Evolutionary conservation across 2,797 vertebrate genomes (phyloP).

Genomic region (Cichlasoma orientale): DNA sequence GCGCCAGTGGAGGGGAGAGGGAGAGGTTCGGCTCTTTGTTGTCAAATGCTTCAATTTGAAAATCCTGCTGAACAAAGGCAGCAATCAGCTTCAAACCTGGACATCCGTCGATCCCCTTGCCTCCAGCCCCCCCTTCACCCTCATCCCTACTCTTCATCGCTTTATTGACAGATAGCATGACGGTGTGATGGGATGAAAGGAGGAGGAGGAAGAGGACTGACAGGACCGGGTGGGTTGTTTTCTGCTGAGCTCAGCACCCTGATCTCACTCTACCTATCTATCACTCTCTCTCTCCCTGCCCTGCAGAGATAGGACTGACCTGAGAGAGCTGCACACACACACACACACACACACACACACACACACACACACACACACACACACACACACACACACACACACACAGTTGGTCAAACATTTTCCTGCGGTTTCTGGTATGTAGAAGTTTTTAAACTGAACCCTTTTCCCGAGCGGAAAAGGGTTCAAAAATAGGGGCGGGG

Average conservation of each 20-base stretch:
- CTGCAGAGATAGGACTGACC: constrained; percentile 44
- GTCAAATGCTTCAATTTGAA: constrained; percentile 72
- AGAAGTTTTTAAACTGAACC: neutral
- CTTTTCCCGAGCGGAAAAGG: neutral
- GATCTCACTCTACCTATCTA: constrained; percentile 44
- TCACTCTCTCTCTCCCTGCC: constrained; percentile 46
- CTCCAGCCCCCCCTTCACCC: constrained; percentile 26
- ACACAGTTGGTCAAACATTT: neutral
- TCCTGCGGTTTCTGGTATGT: neutral
- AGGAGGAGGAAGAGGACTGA: constrained; percentile 58
- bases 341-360: neutral
- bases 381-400: neutral
- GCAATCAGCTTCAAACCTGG: constrained; percentile 76
- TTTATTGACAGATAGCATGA: constrained; percentile 76
- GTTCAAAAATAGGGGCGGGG: too few species aligned
- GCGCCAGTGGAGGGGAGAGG: neutral
- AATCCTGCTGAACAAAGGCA: constrained; percentile 76
- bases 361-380: neutral
- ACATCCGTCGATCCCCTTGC: constrained; percentile 65
- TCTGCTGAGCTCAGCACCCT: constrained; percentile 71
- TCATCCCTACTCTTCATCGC: constrained; percentile 57
- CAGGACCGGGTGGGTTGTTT: constrained; percentile 72
- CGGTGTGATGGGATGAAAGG: constrained; percentile 71
- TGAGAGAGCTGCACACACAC: constrained; percentile 2
- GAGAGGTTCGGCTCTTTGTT: constrained; percentile 58